A percentile compares a stretch with the other conserved stretches of the same genome.
These are phyloP conservation scores for Anomalospiza imberbis DNA, from an alignment of 2,797 vertebrate species.

Conservation along the genomic window DNA sequence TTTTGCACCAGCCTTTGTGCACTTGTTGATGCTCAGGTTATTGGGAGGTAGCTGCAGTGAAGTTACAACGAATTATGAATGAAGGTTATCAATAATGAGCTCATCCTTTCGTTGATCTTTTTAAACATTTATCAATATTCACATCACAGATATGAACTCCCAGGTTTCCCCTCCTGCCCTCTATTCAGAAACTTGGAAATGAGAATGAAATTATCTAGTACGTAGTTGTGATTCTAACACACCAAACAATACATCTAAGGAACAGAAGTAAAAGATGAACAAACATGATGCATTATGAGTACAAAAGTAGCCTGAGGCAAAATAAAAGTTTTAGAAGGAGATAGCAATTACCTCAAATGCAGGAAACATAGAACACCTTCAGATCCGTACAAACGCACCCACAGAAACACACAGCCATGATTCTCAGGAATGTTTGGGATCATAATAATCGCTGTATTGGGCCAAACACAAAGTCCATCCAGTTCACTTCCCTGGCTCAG, in stretches of 20 bases:
- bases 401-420: not conserved
- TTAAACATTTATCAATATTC: not conserved
- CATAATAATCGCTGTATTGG: not conserved
- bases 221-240: not conserved
- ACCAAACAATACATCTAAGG: not conserved
- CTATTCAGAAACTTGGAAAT: not conserved
- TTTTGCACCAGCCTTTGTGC: not conserved
- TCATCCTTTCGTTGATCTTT: not conserved
- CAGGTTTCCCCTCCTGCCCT: not conserved
- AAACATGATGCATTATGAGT: not conserved
- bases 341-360: not conserved
- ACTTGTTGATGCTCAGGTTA: not conserved
- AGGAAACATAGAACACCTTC: not conserved
- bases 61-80: not conserved
- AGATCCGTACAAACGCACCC: not conserved
- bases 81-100: not conserved
- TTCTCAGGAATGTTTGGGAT: not conserved
- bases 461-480: not conserved
- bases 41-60: not conserved
- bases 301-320: not conserved
- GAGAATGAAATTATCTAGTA: not conserved
- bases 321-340: not conserved
- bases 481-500: not conserved
- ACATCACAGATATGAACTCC: not conserved
- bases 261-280: not conserved